Conservation (phyloP, 2,888 invertebrate genomes). For the Dynastes grantii region DNA sequence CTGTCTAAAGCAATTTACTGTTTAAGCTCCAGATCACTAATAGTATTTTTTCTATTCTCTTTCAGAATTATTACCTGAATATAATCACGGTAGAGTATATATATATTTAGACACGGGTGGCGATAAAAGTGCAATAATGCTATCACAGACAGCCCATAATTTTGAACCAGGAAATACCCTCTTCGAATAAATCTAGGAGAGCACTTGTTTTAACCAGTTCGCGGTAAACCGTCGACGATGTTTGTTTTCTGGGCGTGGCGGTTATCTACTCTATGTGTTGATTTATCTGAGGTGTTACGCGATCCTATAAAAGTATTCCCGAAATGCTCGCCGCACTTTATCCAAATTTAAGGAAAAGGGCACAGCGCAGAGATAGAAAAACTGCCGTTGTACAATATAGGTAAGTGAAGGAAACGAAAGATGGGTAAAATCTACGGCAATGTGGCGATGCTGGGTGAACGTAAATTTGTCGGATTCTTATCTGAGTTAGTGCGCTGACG, state of each 20-base stretch:
- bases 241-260: constrained; percentile 55
- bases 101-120: constrained; percentile 21
- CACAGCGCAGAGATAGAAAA: constrained; percentile 26
- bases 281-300: constrained; percentile 59
- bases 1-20: constrained; percentile 30
- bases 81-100: constrained; percentile 28
- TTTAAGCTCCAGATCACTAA: background rate
- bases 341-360: constrained; percentile 53
- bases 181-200: constrained; percentile 54
- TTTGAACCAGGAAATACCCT: constrained; percentile 50
- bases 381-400: constrained; percentile 22
- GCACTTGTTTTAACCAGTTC: constrained; percentile 56
- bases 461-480: constrained; percentile 61
- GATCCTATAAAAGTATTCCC: constrained; percentile 56
- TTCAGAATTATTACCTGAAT: constrained; percentile 29
- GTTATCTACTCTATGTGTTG: constrained; percentile 59
- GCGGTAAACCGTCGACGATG: constrained; percentile 52
- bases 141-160: constrained; percentile 51
- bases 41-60: constrained; percentile 6
- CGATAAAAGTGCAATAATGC: constrained; percentile 51
- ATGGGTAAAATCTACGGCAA: background rate
- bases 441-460: constrained; percentile 45
- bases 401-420: constrained; percentile 4
- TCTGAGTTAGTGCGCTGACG: constrained; percentile 57
- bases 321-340: constrained; percentile 55